phyloP scores from a whole-genome alignment of 1,140 invertebrate genomes.

The Penaeus indicus region DNA sequence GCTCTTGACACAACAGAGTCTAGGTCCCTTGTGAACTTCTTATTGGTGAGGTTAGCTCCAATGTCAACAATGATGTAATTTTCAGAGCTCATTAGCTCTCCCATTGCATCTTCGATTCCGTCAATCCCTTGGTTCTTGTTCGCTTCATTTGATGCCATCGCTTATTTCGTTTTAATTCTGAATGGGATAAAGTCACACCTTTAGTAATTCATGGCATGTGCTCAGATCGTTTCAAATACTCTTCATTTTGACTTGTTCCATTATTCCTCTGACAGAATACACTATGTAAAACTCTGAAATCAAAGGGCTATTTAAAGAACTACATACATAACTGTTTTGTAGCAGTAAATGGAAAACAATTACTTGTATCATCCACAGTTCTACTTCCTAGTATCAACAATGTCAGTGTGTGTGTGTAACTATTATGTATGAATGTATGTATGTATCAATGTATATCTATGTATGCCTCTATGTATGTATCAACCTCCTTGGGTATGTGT shows the following conservation, averaged over 20 bases:
- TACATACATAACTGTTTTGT: too few relatives aligned
- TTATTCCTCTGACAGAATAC: too few relatives aligned
- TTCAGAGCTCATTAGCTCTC: slow-evolving; percentile 69
- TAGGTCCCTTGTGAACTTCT: slow-evolving; percentile 92
- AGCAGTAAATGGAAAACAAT: too few relatives aligned
- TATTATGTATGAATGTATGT: too few relatives aligned
- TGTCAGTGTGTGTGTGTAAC: too few relatives aligned
- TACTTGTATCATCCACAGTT: too few relatives aligned
- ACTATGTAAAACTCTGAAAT: neutral
- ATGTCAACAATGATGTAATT: slow-evolving; percentile 93
- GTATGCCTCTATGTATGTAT: too few relatives aligned
- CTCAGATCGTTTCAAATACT: neutral
- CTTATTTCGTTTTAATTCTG: neutral
- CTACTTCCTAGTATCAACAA: too few relatives aligned
- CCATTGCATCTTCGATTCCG: slow-evolving; percentile 46
- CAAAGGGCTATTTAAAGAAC: too few relatives aligned
- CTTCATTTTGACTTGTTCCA: too few relatives aligned
- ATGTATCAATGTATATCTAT: too few relatives aligned
- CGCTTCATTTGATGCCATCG: slow-evolving; percentile 44
- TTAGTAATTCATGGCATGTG: neutral
- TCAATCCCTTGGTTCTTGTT: slow-evolving; percentile 35
- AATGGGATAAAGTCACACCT: neutral
- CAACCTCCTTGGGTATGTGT: too few relatives aligned
- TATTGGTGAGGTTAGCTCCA: slow-evolving; percentile 95
- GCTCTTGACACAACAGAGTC: slow-evolving; percentile 93